Evolutionary conservation across 2,113 vertebrate genomes (phyloP).

Genomic region (Gambusia holbrooki): DNA sequence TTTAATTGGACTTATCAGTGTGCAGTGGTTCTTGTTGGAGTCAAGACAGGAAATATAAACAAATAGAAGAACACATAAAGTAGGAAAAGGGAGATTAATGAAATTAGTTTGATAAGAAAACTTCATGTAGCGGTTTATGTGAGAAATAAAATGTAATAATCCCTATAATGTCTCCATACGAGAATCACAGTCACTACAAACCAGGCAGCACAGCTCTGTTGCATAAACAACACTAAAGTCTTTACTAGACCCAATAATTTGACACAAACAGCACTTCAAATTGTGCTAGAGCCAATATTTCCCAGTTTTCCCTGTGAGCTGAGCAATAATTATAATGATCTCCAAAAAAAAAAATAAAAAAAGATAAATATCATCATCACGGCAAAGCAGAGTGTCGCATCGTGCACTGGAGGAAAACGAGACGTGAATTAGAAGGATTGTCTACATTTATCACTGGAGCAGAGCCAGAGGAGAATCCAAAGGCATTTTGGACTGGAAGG

Average conservation of each 20-base stretch:
- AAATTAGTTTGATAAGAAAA: neutral
- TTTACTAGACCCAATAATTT: constrained; percentile 21
- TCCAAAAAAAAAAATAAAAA: constrained; percentile 3
- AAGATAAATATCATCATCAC: constrained; percentile 13
- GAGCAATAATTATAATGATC: constrained; percentile 12
- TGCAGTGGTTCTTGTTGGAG: neutral
- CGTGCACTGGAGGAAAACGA: constrained; percentile 14
- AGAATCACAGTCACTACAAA: neutral
- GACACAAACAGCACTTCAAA: constrained; percentile 19
- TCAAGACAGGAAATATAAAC: neutral
- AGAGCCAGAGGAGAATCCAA: neutral
- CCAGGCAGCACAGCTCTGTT: constrained; percentile 17
- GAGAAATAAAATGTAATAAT: constrained; percentile 17
- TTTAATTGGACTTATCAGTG: neutral
- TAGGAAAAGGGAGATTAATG: constrained; percentile 1
- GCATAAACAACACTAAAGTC: constrained; percentile 15
- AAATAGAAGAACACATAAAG: constrained; percentile 9
- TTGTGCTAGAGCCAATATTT: constrained; percentile 37
- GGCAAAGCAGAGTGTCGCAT: neutral
- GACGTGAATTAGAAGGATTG: constrained; percentile 1
- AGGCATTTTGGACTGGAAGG: neutral
- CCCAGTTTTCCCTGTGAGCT: neutral
- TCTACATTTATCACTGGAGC: neutral
- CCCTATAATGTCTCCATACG: neutral
- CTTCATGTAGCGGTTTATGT: neutral